Percentiles rank a stretch among this genome's conserved stretches.
Evolutionary conservation across 2,113 vertebrate species (phyloP).

Genomic region (Fregetta grallaria): DNA sequence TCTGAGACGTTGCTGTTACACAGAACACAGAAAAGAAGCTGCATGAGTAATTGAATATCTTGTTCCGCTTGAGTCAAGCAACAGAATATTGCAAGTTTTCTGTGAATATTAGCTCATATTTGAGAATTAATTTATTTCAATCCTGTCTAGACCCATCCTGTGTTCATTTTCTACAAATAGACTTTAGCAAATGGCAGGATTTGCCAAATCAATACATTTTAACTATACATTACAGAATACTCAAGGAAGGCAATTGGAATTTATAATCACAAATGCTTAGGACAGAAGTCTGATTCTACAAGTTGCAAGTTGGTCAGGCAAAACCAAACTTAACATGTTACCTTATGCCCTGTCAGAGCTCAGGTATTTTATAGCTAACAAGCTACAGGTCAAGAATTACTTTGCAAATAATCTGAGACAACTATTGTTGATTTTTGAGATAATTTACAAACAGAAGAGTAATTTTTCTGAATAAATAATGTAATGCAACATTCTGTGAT

Average conservation of each 20-base stretch:
- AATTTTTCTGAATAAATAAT: neutral
- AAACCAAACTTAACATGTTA: neutral
- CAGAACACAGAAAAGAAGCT: neutral
- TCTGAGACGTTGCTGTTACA: neutral
- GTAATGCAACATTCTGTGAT: neutral
- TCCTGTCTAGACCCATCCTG: neutral
- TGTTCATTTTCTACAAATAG: neutral
- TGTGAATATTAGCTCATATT: neutral
- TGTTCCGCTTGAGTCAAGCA: neutral
- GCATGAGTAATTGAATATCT: neutral
- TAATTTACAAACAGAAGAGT: neutral
- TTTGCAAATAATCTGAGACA: neutral
- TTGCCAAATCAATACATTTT: neutral
- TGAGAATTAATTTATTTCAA: neutral
- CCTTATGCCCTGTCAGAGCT: neutral
- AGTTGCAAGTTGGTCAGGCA: neutral
- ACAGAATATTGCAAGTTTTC: neutral
- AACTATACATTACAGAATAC: neutral
- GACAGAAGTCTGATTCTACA: neutral
- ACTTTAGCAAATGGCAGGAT: neutral
- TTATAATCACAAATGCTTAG: neutral
- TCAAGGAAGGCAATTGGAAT: neutral
- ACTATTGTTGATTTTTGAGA: neutral
- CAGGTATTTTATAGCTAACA: neutral
- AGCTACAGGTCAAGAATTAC: neutral